Evolutionary conservation across 1,140 invertebrate species (phyloP), one percentile per base, ranked within the genome.

Genomic region (Neoseiulus cucumeris): DNA sequence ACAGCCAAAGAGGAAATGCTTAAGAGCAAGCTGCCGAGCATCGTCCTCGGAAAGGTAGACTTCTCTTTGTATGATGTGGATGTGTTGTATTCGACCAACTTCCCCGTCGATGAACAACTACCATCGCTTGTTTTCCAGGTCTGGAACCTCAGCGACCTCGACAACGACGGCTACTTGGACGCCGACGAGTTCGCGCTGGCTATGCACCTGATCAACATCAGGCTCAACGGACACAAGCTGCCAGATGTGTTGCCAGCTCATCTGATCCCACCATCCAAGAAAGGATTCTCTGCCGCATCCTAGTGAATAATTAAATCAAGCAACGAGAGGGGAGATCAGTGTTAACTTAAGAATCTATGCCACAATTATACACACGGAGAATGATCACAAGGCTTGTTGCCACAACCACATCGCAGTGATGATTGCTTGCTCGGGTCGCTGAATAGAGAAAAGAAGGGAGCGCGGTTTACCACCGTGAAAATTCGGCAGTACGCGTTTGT

Each of bases 1-100:
- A 84, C 87, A 87, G 72, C 70, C 4, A 73, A 73, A 44, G 59
- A 66, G 17, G 91, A 98, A 79, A 92, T 99, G 87, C 83, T 98
- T 41, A 98, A 97, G 78, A 97, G 93, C 1, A 98, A 98, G 79
- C 79, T 99, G 70, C 96, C 96, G 0, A 98, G 98, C 76, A 86
- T 86, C 22, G 91, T 98, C 28, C 82, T 99, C 66, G 91, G 90
- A 64, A 98, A 97, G 73, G 51, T 59, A 59, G 12, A 25, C 2
- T 39, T 39, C 33, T 39, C 9, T 39, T 39, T 9, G 33, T 39
- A n/a, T n/a, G n/a, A n/a, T n/a, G n/a, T n/a, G n/a, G n/a, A n/a
- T n/a, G n/a, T n/a, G n/a, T n/a, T n/a, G n/a, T n/a, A n/a, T n/a
- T n/a, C n/a, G n/a, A n/a, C n/a, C n/a, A n/a, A n/a, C n/a, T n/a